Conservation (phyloP, 1,140 invertebrate species). For the Brachionus rubens region DNA sequence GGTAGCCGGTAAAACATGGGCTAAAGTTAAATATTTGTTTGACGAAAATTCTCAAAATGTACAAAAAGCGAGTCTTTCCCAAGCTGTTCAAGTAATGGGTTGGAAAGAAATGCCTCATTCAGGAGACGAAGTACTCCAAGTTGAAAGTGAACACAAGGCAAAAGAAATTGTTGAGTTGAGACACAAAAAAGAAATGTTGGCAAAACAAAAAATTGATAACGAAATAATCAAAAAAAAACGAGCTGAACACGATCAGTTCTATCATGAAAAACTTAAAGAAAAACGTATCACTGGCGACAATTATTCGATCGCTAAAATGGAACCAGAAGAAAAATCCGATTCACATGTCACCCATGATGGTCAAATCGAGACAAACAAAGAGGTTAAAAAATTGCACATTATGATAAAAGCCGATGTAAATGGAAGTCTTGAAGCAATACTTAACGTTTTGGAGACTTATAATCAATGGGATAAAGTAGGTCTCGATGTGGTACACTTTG, state of each 20-base stretch:
- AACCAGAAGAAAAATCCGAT: not conserved
- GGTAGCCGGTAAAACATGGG: conserved; percentile 68
- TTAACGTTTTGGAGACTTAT: conserved; percentile 86
- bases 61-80: conserved; percentile 70
- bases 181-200: conserved; percentile 61
- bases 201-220: conserved; percentile 67
- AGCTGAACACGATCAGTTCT: conserved; percentile 64
- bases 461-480: conserved; percentile 70
- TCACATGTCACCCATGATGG: not conserved
- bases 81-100: conserved; percentile 76
- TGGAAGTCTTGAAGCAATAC: conserved; percentile 82
- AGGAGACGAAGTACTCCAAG: conserved; percentile 80
- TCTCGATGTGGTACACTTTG: conserved; percentile 82
- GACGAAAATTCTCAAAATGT: conserved; percentile 72
- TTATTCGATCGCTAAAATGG: not conserved
- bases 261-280: conserved; percentile 26
- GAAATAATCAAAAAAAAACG: conserved; percentile 68
- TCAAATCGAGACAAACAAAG: not conserved
- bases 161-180: conserved; percentile 47
- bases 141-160: conserved; percentile 66
- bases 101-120: conserved; percentile 70
- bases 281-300: conserved; percentile 8
- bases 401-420: conserved; percentile 60
- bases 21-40: conserved; percentile 72
- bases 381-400: conserved; percentile 10